Base-by-base conservation (phyloP, 2,888 invertebrate species). In the Patella pellucida region DNA sequence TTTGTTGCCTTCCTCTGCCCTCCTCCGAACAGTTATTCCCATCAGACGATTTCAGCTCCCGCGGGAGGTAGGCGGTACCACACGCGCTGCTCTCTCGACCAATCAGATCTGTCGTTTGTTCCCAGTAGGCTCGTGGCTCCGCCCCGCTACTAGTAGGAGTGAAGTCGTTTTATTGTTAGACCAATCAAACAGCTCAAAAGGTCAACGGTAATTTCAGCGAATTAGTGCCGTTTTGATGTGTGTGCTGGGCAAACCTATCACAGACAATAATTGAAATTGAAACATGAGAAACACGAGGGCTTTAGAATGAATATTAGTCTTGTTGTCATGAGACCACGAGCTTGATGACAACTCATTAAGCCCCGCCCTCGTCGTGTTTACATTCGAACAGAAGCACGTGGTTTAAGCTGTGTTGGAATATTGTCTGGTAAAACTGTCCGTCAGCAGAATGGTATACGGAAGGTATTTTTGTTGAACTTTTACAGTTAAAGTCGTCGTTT, bases 1-100 rank as follows among this genome's bases (percentile, higher is more conserved):
- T 88, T 89, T 88, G 88, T 88, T 88, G 87, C 87, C 84, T 85
- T 86, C 85, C 80, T 78, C 79, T 82, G 80, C 62, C 62, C 80
- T 81, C 78, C 79, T 72, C 79, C 78, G 72, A 74, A 75, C 79
- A 75, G 75, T 78, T 75, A 72, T 79, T 77, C 80, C 81, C 83
- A 80, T 77, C 74, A 74, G 81, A 78, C 81, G 73, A 68, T 69
- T 73, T 62, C 67, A 68, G 71, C 71, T 79, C 82, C 81, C 83
- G 72, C 72, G 79, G 77, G 83, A 78, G 71, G 76, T 54, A 74
- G 70, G 52, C 52, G 71, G 51, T 71, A 41, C 79, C 79, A 72
- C 74, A 68, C 54, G 72, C 76, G 75, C 78, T 74, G 75, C 71
- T 54, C 79, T 73, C 76, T 70, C 77, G 73, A 72, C 81, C 79